Evolutionary conservation across 1,140 invertebrate genomes (phyloP), one percentile per base, ranked within the genome.

Genomic region (Hesperophylax magnus): DNA sequence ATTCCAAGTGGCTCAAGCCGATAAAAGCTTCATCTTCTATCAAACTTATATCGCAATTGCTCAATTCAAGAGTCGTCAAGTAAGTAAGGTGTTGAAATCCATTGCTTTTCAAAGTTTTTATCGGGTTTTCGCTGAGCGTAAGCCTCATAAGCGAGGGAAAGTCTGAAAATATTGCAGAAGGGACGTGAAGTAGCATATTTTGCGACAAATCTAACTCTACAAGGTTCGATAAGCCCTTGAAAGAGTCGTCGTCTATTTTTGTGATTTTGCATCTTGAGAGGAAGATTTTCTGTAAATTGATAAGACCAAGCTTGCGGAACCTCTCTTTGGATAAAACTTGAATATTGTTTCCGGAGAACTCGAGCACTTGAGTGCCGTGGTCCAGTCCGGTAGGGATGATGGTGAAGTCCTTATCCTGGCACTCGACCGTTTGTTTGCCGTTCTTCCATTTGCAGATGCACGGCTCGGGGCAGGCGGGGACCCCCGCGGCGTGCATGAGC

Each of bases 371-470:
- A 0, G 96, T 97, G 84, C 94, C 96, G n/a, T 95, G 93, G 84
- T 96, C 94, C 84, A 98, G 94, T 31, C 95, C 94, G 81, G 93
- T 92, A 1, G 97, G 97, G 58, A 97, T 93, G 6, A 92, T 90
- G 54, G 93, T 92, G n/a, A 97, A 88, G 47, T 92, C 92, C 86
- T 94, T 93, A 61, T 94, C 93, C 14, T 93, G 91, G 88, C 96
- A 98, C 86, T 97, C 96, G 3, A 97, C 96, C 79, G 95, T 96
- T 85, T 96, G 94, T 86, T 98, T 98, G 2, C 96, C 97, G 85
- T 94, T 93, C 87, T 97, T 97, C 97, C 97, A 97, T 85, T 96
- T 97, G 90, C 97, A 98, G 14, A 92, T 90, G 87, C 97, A 98
- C 39, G 91, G 88, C 56, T 92, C 91, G 0, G 96, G 96, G 86